Percentiles rank a stretch among this genome's conserved stretches.
phyloP scores from a whole-genome alignment of 2,113 vertebrate genomes.

The Proterorhinus semilunaris region DNA sequence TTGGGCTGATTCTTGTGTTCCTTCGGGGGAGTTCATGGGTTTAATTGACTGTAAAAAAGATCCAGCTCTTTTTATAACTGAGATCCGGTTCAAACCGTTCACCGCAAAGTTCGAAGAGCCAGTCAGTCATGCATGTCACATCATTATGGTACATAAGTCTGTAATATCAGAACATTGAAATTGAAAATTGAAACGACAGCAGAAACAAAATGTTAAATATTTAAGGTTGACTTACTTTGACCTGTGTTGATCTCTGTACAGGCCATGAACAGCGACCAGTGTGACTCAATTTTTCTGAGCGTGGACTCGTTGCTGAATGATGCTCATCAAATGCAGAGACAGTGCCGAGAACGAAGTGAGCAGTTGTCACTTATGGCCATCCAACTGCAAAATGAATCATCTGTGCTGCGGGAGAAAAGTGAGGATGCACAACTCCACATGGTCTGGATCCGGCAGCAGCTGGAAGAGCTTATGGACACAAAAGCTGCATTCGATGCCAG shows the following conservation, averaged over 20 bases:
- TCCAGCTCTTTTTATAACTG: too few species aligned
- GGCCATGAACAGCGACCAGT: conserved; percentile 59
- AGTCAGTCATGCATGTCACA: too few species aligned
- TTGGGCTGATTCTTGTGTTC: too few species aligned
- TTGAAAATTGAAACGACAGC: too few species aligned
- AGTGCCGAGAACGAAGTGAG: conserved; percentile 63
- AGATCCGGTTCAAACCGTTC: too few species aligned
- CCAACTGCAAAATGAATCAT: conserved; percentile 66
- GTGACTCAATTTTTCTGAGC: conserved; percentile 58
- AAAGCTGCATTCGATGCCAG: conserved; percentile 63
- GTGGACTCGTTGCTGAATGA: conserved; percentile 67
- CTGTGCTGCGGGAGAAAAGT: conserved; percentile 61
- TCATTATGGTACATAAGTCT: too few species aligned
- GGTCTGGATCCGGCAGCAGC: conserved; percentile 58
- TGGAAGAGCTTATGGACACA: conserved; percentile 65
- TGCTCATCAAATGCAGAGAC: conserved; percentile 61
- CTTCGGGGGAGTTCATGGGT: too few species aligned
- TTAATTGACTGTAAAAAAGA: too few species aligned
- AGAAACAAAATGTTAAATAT: too few species aligned
- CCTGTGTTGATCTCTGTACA: conserved; percentile 18
- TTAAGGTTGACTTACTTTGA: too few species aligned
- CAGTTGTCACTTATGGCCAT: conserved; percentile 54
- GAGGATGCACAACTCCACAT: conserved; percentile 70
- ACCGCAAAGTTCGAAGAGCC: too few species aligned
- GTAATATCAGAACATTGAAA: too few species aligned